These are phyloP conservation scores for Mormyrus lacerda DNA, from an alignment of 2,113 vertebrate genomes.

Conservation along the genomic window DNA sequence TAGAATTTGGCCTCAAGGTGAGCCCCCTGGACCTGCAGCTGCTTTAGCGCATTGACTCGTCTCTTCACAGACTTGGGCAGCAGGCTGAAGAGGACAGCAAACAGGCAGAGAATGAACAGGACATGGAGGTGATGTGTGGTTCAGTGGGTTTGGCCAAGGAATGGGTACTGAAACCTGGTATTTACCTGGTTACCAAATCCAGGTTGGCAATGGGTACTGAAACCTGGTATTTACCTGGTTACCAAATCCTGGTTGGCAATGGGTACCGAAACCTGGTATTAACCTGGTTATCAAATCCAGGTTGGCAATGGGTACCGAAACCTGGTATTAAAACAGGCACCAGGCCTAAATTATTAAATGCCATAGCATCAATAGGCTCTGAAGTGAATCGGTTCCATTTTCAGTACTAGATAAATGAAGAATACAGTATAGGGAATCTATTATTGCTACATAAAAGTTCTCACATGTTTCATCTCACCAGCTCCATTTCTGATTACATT, in stretches of 20 bases:
- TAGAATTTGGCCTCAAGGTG: constrained; percentile 97
- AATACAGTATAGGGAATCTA: not conserved
- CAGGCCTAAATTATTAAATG: not conserved
- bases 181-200: no score
- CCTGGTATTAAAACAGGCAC: not conserved
- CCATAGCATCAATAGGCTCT: not conserved
- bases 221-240: not conserved
- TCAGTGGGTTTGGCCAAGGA: not conserved
- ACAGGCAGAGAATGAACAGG: constrained; percentile 6
- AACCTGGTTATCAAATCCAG: no score
- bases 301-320: not conserved
- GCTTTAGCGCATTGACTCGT: constrained; percentile 88
- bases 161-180: not conserved
- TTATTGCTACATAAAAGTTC: not conserved
- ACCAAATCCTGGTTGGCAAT: no score
- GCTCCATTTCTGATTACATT: not conserved
- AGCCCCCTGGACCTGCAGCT: constrained; percentile 86
- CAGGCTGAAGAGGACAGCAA: constrained; percentile 53
- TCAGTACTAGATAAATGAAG: not conserved
- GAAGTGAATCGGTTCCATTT: not conserved
- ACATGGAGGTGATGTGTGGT: not conserved
- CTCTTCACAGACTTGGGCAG: constrained; percentile 86
- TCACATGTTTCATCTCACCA: not conserved
- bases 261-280: not conserved
- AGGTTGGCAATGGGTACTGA: not conserved